Evolutionary conservation across 2,888 invertebrate genomes (phyloP), one percentile per base, ranked within the genome.

Genomic region (Platypus cylindrus): DNA sequence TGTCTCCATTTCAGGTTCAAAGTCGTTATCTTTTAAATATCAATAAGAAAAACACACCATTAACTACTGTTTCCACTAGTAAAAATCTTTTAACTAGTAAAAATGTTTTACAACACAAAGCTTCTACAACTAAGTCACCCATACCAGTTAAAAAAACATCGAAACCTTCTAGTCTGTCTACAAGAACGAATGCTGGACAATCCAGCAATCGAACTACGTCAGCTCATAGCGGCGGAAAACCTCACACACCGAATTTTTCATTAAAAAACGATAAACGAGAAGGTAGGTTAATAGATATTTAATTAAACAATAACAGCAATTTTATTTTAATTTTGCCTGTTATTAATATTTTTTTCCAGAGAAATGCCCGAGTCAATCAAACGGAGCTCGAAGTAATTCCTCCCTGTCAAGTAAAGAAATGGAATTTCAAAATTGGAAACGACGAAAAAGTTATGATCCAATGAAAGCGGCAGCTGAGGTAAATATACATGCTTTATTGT

Each of bases 361-460:
- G 16, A 39, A 39, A 33, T 30, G 18, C 24, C 3, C 36, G 2
- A 41, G 41, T 27, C 41, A 42, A 30, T 25, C 32, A 16, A 69
- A 69, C 36, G 73, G 71, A 41, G 34, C 42, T 2, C 63, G 80
- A 34, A 72, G 73, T 49, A 73, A 73, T 53, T 81, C 81, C 17
- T 78, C 79, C 0, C 61, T 81, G 3, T 78, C 79, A 1, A 68
- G 77, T 27, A 76, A 80, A 59, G 89, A 90, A 60, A 76, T 78
- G 5, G 84, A 87, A 54, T 77, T 89, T 67, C 89, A 89, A 59
- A 93, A 93, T 65, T 95, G 94, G 94, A 87, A 91, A 56, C 72
- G 94, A 38, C 69, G 95, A 43, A 93, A 93, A 51, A 89, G 85
- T 48, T 95, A 95, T 63, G 91, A 95, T 65, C 94, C 94, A 17